Conservation (phyloP, 2,113 vertebrate genomes). For the Oenanthe oenanthe region DNA sequence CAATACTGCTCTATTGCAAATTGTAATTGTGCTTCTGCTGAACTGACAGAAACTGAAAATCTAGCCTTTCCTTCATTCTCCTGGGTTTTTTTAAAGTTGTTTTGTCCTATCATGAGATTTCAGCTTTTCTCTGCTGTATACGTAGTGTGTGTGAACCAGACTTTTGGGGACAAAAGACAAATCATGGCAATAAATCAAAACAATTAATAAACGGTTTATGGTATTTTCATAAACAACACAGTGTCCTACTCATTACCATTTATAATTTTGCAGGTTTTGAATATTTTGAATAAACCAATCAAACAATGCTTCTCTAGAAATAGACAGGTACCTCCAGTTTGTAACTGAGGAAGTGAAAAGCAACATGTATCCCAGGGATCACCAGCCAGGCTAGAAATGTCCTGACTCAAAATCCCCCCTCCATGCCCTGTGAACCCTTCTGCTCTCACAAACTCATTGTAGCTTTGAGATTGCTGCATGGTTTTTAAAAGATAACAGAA, state of each 20-base stretch:
- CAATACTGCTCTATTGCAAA: background rate
- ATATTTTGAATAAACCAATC: background rate
- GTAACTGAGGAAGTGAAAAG: background rate
- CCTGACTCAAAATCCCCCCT: rapidly evolving
- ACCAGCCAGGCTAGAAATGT: background rate
- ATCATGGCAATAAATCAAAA: conserved; percentile 17
- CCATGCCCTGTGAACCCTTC: background rate
- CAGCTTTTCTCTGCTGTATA: conserved; percentile 16
- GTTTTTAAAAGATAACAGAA: background rate
- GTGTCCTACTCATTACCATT: background rate
- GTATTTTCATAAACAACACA: conserved; percentile 25
- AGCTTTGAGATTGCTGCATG: background rate
- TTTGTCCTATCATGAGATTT: background rate
- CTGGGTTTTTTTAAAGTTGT: background rate
- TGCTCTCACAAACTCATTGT: background rate
- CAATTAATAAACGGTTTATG: background rate
- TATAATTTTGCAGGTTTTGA: background rate
- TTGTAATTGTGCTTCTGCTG: conserved; percentile 31
- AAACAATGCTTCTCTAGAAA: background rate
- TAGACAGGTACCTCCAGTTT: background rate
- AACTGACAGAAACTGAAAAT: background rate
- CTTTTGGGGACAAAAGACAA: background rate
- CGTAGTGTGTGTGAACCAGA: background rate
- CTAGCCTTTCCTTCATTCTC: background rate
- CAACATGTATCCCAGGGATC: background rate